phyloP scores from a whole-genome alignment of 2,888 invertebrate genomes.

The Aphidius colemani region DNA sequence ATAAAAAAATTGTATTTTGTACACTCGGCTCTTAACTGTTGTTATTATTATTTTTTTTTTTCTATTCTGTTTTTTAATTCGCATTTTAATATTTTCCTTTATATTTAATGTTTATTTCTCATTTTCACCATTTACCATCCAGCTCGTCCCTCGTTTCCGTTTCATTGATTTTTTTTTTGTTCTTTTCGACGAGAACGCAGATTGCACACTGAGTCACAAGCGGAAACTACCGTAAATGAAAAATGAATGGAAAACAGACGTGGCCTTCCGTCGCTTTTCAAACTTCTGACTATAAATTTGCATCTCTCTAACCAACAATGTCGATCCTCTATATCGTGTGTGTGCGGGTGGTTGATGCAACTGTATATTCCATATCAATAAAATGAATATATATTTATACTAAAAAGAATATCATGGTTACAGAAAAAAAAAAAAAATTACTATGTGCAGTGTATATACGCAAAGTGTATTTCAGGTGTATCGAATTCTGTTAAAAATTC shows the following conservation, averaged over 20 bases:
- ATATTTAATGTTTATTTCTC: slow-evolving; percentile 1
- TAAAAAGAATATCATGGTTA: no score
- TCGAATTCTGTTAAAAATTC: no score
- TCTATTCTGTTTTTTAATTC: slow-evolving; percentile 6
- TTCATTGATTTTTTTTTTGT: slow-evolving; percentile 47
- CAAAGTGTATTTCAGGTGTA: no score
- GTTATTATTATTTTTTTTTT: slow-evolving; percentile 13
- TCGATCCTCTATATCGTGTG: not conserved
- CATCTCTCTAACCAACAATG: slow-evolving; percentile 24
- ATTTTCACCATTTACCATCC: slow-evolving; percentile 18
- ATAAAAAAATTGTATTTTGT: slow-evolving; percentile 51
- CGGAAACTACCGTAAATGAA: slow-evolving; percentile 35
- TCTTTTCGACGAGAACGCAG: slow-evolving; percentile 33
- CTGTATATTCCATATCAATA: no score
- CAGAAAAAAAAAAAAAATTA: no score
- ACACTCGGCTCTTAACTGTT: slow-evolving; percentile 13
- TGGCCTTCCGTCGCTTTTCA: slow-evolving; percentile 32
- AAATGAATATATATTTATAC: no score
- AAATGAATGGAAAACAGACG: slow-evolving; percentile 37
- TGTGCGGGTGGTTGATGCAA: not conserved
- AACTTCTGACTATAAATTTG: slow-evolving; percentile 33
- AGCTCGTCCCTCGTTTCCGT: slow-evolving; percentile 45
- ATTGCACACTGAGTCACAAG: slow-evolving; percentile 39
- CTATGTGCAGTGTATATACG: no score
- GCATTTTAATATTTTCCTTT: not conserved